phyloP scores from a whole-genome alignment of 2,797 vertebrate genomes.

The Enteromius unitaeniatus region DNA sequence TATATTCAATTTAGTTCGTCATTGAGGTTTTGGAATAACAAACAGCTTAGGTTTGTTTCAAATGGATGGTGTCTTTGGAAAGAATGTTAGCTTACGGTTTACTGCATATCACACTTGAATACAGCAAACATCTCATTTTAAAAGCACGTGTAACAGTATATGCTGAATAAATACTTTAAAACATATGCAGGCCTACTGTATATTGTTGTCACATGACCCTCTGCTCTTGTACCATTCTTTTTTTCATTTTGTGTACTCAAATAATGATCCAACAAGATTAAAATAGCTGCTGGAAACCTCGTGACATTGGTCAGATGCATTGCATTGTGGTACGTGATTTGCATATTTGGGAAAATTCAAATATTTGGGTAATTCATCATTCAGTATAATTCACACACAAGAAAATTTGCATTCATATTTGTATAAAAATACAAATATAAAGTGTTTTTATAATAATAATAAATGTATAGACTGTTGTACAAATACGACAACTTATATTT shows the following conservation, averaged over 20 bases:
- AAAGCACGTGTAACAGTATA: not conserved
- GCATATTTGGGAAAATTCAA: not conserved
- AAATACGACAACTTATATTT: not conserved
- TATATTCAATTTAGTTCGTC: slow-evolving; percentile 57
- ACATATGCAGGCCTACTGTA: not conserved
- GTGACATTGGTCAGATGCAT: not conserved
- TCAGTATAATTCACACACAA: not conserved
- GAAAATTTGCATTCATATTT: not conserved
- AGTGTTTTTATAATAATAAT: too few species aligned
- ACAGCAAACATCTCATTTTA: not conserved
- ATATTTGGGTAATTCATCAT: not conserved
- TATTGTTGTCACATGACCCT: not conserved
- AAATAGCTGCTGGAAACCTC: not conserved
- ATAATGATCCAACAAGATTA: not conserved
- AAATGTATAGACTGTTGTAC: not conserved
- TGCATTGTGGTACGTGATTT: not conserved
- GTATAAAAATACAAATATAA: not conserved
- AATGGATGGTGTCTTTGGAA: slow-evolving; percentile 20
- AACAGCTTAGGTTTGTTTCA: slow-evolving; percentile 35
- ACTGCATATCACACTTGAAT: not conserved
- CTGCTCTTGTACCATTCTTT: not conserved
- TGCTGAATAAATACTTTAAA: not conserved
- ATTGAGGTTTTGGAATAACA: slow-evolving; percentile 33
- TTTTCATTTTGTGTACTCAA: not conserved
- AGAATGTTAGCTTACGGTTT: not conserved